Base-by-base conservation (phyloP, 2,888 invertebrate species). In the Leptinotarsa peninsularis region DNA sequence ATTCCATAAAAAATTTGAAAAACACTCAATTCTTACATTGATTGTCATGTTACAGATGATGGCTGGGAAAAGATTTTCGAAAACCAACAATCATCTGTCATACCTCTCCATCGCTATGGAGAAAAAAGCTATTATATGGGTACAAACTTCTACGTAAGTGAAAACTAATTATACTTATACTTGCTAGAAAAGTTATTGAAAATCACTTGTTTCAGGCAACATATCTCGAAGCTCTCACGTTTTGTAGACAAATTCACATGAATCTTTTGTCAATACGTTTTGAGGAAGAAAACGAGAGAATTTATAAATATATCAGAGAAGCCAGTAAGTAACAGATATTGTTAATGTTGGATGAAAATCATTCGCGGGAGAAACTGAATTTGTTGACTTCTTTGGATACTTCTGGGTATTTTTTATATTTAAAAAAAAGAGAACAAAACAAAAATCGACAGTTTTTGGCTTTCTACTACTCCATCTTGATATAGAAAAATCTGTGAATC, bases 241-340 rank as follows among this genome's bases (percentile, higher is more conserved):
- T 72, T 15, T 72, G 71, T 23, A 18, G 66, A 52, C 66, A 63
- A 13, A 63, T 72, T 21, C 71, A 72, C 18, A 66, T 72, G 71
- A 66, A 50, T 27, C 60, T 66, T 7, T 18, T 72, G n/a, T n/a
- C 66, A n/a, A 72, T 72, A n/a, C 71, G 33, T 66, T 66, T 52
- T 15, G 4, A 13, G 7, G 71, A 66, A 7, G 71, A 72, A 66
- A 72, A 72, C 49, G 43, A 72, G 5, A 66, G 43, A 15, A 72
- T 72, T 50, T 33, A 52, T 52, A 72, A 72, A 66, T 72, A 27
- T n/a, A 72, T 72, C 33, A 63, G 71, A 66, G 71, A 72, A 50
- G 71, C 71, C 10, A 72, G 71, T 72, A 33, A 66, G 66, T 72
- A 52, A 49, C 10, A 43, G 7, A 43, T 43, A 43, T 43, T 43